Base-by-base conservation (phyloP, 2,888 invertebrate species). In the Ethmia dodecea region DNA sequence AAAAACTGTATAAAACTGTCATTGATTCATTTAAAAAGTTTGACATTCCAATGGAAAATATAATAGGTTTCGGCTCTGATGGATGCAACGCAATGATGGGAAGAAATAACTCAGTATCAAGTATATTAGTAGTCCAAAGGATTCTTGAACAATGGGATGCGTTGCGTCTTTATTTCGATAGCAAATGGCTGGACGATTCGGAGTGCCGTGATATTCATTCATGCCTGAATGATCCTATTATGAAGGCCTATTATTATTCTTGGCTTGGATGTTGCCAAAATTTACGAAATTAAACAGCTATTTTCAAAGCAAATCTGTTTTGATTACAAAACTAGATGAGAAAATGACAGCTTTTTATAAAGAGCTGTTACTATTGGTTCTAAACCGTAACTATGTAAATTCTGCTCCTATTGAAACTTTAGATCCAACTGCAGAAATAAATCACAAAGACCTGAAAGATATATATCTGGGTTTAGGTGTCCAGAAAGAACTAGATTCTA, bases 61-160 rank as follows among this genome's bases (percentile, higher is more conserved):
- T 60, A 4, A 50, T 62, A 31, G 60, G 60, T 1, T 66, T 61
- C 38, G 52, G 25, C 9, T 43, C 45, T 9, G 48, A 49, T 28
- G 41, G 44, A 3, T 40, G 42, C 26, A 48, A 40, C 20, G 38
- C 36, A 0, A 48, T 48, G 47, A 48, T 62, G 46, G 60, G 61
- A 1, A n/a, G 13, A 3, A 31, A 44, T 3, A 59, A 66, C 38
- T 61, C 56, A 1, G 62, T 63, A 4, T 40, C 55, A 10, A 42
- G 37, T 12, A 28, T 52, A 35, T 46, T 59, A 10, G 32, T 35
- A 12, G 18, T 29, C 2, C 13, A 32, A 6, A 18, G 37, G 16
- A 31, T 38, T 5, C n/a, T 38, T 3, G 39, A 42, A 24, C 40
- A 43, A 18, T 41, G 37, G 37, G n/a, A 20, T 10, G 6, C 11